phyloP scores from a whole-genome alignment of 1,140 invertebrate genomes.

The Drosophila sp. region DNA sequence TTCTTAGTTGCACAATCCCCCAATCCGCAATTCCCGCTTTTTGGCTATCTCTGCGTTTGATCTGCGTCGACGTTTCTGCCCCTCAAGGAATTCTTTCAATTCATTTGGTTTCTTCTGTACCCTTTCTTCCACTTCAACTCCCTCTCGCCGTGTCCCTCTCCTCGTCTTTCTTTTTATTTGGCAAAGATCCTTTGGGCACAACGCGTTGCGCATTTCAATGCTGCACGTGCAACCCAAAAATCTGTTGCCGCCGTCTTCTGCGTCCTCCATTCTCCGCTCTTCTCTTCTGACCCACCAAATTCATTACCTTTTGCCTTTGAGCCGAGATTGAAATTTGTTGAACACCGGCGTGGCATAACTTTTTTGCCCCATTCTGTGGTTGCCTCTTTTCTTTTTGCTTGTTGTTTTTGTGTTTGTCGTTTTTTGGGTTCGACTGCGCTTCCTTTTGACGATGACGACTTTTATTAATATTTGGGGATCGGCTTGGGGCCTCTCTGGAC shows the following conservation, averaged over 20 bases:
- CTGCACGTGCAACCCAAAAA: conserved; percentile 74
- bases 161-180: conserved; percentile 45
- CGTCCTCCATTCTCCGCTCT: neutral
- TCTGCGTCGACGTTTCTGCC: conserved; percentile 71
- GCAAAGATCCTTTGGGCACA: conserved; percentile 73
- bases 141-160: conserved; percentile 4
- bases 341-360: conserved; percentile 79
- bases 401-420: conserved; percentile 15
- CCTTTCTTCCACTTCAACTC: neutral
- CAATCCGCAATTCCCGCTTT: conserved; percentile 3
- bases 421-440: conserved; percentile 67
- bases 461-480: conserved; percentile 79
- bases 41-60: conserved; percentile 70
- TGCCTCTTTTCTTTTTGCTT: conserved; percentile 18
- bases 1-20: conserved; percentile 1
- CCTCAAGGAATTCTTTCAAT: conserved; percentile 80
- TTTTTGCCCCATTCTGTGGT: conserved; percentile 32
- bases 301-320: conserved; percentile 54
- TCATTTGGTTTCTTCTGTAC: conserved; percentile 59
- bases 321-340: conserved; percentile 81
- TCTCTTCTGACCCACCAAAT: neutral
- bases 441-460: conserved; percentile 81
- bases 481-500: conserved; percentile 55
- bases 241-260: neutral
- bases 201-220: conserved; percentile 80